Conservation (phyloP, 1,140 invertebrate genomes). For the Macrobrachium nipponense region DNA sequence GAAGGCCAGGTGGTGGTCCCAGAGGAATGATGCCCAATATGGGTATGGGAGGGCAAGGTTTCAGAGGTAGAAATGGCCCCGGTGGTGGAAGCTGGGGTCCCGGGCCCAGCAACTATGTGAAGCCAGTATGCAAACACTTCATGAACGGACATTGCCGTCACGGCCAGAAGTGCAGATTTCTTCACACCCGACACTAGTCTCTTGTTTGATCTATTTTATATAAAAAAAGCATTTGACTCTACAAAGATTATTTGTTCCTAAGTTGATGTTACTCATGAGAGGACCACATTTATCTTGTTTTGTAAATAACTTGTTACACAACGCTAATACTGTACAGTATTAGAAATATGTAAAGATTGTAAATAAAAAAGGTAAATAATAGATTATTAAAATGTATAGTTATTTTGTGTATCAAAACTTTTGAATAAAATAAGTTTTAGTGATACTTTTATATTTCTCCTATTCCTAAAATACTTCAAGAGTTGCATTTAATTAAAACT, state of each 20-base stretch:
- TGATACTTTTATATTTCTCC: background rate
- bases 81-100: conserved; percentile 34
- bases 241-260: no score
- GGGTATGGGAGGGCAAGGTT: conserved; percentile 26
- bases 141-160: conserved; percentile 54
- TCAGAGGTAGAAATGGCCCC: background rate
- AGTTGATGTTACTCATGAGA: no score
- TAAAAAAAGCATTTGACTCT: background rate
- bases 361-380: conserved; percentile 9
- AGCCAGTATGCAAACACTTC: conserved; percentile 40
- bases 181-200: conserved; percentile 37
- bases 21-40: conserved; percentile 51
- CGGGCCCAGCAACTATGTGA: background rate
- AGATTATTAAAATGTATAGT: conserved; percentile 39
- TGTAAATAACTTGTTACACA: background rate
- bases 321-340: background rate
- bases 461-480: no score
- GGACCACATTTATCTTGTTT: background rate
- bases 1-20: conserved; percentile 35
- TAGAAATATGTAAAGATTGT: background rate
- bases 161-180: conserved; percentile 40
- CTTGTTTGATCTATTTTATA: background rate
- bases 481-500: no score
- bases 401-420: conserved; percentile 53
- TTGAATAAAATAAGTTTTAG: conserved; percentile 36